Evolutionary conservation across 2,113 vertebrate genomes (phyloP).

Genomic region (Nerophis lumbriciformis): DNA sequence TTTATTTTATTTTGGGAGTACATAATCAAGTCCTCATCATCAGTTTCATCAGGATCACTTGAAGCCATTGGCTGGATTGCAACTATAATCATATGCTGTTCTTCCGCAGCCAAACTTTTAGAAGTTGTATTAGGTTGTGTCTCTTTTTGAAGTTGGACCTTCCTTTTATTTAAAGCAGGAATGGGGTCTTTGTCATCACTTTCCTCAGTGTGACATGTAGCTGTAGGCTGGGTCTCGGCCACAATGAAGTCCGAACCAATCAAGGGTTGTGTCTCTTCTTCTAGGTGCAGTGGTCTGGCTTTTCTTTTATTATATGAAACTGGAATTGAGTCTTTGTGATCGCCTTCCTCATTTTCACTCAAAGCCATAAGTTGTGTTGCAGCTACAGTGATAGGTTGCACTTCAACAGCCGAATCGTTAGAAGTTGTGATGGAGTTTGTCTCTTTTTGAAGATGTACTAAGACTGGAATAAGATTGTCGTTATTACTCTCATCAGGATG

Average conservation of each 20-base stretch:
- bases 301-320: background rate
- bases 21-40: background rate
- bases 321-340: slow-evolving; percentile 1
- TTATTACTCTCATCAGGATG: too few species aligned
- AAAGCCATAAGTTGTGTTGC: slow-evolving; percentile 27
- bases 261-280: slow-evolving; percentile 8
- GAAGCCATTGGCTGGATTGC: slow-evolving; percentile 21
- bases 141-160: slow-evolving; percentile 12
- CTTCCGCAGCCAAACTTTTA: slow-evolving; percentile 14
- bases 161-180: slow-evolving; percentile 16
- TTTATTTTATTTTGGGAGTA: too few species aligned
- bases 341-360: background rate
- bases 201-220: background rate
- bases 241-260: slow-evolving; percentile 1
- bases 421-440: too few species aligned
- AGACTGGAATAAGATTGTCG: background rate
- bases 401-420: background rate
- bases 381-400: background rate
- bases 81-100: background rate
- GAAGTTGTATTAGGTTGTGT: background rate
- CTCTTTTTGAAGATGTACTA: too few species aligned
- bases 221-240: slow-evolving; percentile 45
- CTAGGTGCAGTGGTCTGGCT: background rate
- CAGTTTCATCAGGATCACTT: background rate
- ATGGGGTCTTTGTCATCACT: slow-evolving; percentile 18